Evolutionary conservation across 2,888 invertebrate genomes (phyloP).

Genomic region (Hanleya hanleyi): DNA sequence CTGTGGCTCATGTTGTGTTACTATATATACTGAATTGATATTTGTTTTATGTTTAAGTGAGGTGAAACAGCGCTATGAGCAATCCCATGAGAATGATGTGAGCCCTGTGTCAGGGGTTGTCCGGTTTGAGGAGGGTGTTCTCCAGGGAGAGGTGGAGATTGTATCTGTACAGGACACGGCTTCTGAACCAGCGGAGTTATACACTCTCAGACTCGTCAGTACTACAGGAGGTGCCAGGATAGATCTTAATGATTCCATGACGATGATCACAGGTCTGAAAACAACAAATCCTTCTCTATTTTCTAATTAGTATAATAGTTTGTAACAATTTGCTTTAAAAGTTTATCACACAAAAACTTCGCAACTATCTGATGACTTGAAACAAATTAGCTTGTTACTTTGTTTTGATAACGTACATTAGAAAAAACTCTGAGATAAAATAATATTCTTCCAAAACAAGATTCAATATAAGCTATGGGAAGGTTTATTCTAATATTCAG

Average conservation of each 20-base stretch:
- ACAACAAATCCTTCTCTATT: not conserved
- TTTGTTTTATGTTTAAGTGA: too few relatives aligned
- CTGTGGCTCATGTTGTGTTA: too few relatives aligned
- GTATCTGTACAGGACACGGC: constrained; percentile 61
- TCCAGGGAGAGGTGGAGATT: constrained; percentile 44
- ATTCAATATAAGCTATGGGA: too few relatives aligned
- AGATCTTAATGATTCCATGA: constrained; percentile 47
- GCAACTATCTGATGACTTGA: too few relatives aligned
- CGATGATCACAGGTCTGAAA: constrained; percentile 64
- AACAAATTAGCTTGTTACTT: too few relatives aligned
- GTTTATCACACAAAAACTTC: too few relatives aligned
- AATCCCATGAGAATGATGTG: constrained; percentile 58
- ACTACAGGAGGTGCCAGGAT: constrained; percentile 64
- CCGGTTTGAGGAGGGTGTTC: constrained; percentile 45
- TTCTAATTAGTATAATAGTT: not conserved
- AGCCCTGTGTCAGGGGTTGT: constrained; percentile 65
- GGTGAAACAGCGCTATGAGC: constrained; percentile 55
- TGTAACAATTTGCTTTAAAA: too few relatives aligned
- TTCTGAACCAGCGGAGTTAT: constrained; percentile 67
- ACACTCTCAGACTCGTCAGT: constrained; percentile 59
- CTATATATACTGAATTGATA: too few relatives aligned
- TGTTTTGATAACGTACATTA: too few relatives aligned
- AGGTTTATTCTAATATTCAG: too few relatives aligned
- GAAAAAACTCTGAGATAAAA: too few relatives aligned
- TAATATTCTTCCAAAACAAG: too few relatives aligned